phyloP scores from a whole-genome alignment of 1,140 invertebrate species.

The Steinernema feltiae region DNA sequence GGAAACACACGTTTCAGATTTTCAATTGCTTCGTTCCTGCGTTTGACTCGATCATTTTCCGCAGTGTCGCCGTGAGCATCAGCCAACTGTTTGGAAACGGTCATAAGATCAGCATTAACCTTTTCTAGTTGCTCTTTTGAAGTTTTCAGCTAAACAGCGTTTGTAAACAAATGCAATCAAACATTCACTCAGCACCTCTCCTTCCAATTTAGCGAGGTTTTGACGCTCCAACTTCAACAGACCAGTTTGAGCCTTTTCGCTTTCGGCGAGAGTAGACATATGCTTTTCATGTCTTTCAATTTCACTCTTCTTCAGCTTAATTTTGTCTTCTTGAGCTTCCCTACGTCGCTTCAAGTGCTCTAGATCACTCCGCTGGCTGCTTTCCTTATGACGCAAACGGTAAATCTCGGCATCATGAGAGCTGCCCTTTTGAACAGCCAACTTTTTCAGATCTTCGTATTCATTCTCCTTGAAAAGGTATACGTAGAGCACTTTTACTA shows the following conservation, averaged over 20 bases:
- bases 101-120: conserved; percentile 65
- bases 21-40: conserved; percentile 95
- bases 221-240: not conserved
- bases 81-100: conserved; percentile 81
- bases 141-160: conserved; percentile 79
- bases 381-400: conserved; percentile 91
- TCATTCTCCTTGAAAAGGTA: conserved; percentile 72
- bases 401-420: conserved; percentile 83
- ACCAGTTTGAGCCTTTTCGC: not conserved
- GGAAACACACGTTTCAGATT: conserved; percentile 92
- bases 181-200: no score
- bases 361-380: conserved; percentile 86
- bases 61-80: conserved; percentile 95
- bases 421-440: conserved; percentile 84
- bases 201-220: conserved; percentile 16
- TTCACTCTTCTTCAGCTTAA: conserved; percentile 61
- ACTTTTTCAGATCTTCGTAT: conserved; percentile 90
- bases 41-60: conserved; percentile 84
- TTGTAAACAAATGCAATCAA: no score
- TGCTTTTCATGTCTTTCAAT: conserved; percentile 24
- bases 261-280: conserved; percentile 16
- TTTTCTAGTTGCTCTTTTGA: conserved; percentile 80
- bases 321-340: conserved; percentile 89
- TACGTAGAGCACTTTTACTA: not conserved
- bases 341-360: conserved; percentile 89